Evolutionary conservation across 2,888 invertebrate genomes (phyloP).

Genomic region (Pelosia muscerda): DNA sequence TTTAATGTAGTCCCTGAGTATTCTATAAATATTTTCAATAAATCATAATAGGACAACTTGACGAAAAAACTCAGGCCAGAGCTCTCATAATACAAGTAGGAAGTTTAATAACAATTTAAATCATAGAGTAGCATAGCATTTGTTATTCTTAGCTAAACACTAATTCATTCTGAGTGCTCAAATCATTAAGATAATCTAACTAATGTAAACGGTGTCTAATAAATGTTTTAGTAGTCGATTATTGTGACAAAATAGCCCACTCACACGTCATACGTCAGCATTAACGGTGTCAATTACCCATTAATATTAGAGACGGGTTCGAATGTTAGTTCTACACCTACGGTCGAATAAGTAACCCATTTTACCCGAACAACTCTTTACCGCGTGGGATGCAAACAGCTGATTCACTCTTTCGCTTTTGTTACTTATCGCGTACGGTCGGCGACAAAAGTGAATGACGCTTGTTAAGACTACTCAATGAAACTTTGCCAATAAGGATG

Average conservation of each 20-base stretch:
- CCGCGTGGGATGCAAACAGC: conserved; percentile 6
- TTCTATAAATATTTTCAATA: no score
- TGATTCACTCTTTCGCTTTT: conserved; percentile 13
- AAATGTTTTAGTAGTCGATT: conserved; percentile 3
- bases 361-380: neutral
- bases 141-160: neutral
- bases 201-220: neutral
- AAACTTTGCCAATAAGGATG: no score
- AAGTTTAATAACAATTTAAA: no score
- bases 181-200: neutral
- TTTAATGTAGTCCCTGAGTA: no score
- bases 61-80: no score
- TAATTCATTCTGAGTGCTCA: conserved; percentile 7
- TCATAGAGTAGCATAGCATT: neutral
- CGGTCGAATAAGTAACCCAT: neutral
- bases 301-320: conserved; percentile 7
- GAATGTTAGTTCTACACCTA: neutral
- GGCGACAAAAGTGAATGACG: neutral
- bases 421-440: neutral
- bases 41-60: no score
- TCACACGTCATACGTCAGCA: neutral
- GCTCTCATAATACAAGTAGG: no score
- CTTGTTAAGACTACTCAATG: neutral
- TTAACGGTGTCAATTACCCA: conserved; percentile 8
- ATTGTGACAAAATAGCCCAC: conserved; percentile 10